Percentiles rank a stretch among this genome's conserved stretches.
Evolutionary conservation across 1,140 invertebrate genomes (phyloP).

Genomic region (Asobara japonica): DNA sequence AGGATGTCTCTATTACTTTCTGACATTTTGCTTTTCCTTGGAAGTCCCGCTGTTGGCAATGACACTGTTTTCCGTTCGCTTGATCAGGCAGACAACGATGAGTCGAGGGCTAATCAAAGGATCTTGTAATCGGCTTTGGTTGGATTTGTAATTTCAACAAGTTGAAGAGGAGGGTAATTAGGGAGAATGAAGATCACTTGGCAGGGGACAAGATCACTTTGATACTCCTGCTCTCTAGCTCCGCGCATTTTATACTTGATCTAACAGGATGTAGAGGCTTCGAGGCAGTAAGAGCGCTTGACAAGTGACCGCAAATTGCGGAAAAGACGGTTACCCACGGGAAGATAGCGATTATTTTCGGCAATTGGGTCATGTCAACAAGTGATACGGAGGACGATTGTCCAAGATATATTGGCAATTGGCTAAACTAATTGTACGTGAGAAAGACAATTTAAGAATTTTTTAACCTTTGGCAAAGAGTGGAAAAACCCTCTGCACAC

Average conservation of each 20-base stretch:
- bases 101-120: background rate
- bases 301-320: slow-evolving; percentile 30
- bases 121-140: background rate
- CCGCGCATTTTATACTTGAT: slow-evolving; percentile 36
- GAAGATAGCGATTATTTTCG: too few relatives aligned
- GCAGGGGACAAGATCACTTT: slow-evolving; percentile 19
- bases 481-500: too few relatives aligned
- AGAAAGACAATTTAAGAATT: too few relatives aligned
- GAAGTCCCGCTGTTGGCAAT: background rate
- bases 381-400: background rate
- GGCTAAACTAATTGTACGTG: too few relatives aligned
- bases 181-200: background rate
- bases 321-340: background rate
- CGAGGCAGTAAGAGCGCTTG: slow-evolving; percentile 15
- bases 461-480: too few relatives aligned
- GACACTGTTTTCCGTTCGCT: background rate
- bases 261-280: slow-evolving; percentile 35
- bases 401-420: too few relatives aligned
- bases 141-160: background rate
- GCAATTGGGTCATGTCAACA: background rate
- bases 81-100: background rate
- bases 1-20: slow-evolving; percentile 52
- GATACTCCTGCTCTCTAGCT: slow-evolving; percentile 12
- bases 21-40: slow-evolving; percentile 33
- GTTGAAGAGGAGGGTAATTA: background rate